These are phyloP conservation scores for Proterorhinus semilunaris DNA, from an alignment of 2,113 vertebrate genomes.

Conservation along the genomic window DNA sequence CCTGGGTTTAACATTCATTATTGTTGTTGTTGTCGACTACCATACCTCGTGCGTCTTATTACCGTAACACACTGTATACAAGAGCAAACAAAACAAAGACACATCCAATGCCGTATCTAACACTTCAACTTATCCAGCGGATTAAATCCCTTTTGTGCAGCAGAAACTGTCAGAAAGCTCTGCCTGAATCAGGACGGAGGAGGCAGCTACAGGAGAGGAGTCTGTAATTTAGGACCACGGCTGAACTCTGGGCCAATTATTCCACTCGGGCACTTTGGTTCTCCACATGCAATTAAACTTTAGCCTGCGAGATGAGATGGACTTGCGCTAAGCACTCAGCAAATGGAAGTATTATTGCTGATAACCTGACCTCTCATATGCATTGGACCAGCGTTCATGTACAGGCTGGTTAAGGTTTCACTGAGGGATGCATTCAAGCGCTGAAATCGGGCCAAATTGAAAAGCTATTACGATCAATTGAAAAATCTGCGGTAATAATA, in stretches of 20 bases:
- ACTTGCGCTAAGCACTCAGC: slow-evolving; percentile 52
- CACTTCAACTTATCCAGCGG: slow-evolving; percentile 26
- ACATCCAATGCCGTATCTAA: slow-evolving; percentile 18
- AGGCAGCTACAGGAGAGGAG: slow-evolving; percentile 26
- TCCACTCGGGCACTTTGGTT: slow-evolving; percentile 54
- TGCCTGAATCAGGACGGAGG: slow-evolving; percentile 26
- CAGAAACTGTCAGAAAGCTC: slow-evolving; percentile 42
- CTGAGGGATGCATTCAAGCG: neutral
- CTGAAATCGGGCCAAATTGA: neutral
- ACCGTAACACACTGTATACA: slow-evolving; percentile 16
- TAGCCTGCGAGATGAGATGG: slow-evolving; percentile 41
- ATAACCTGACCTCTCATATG: slow-evolving; percentile 36
- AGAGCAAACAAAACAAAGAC: slow-evolving; percentile 14
- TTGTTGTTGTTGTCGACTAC: slow-evolving; percentile 26
- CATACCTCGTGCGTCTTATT: slow-evolving; percentile 29
- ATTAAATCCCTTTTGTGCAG: slow-evolving; percentile 58
- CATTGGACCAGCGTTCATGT: slow-evolving; percentile 15
- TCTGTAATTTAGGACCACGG: slow-evolving; percentile 48
- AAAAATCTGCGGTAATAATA: too few relatives aligned
- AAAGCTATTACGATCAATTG: too few relatives aligned
- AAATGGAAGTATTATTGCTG: slow-evolving; percentile 69
- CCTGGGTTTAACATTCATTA: slow-evolving; percentile 33
- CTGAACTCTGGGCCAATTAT: slow-evolving; percentile 68
- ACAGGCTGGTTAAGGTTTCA: slow-evolving; percentile 21
- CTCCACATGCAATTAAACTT: slow-evolving; percentile 57